Evolutionary conservation across 30 jellyfish, hydroid and myxozoan genomes (phyloP).

Genomic region (Aurelia sp.): DNA sequence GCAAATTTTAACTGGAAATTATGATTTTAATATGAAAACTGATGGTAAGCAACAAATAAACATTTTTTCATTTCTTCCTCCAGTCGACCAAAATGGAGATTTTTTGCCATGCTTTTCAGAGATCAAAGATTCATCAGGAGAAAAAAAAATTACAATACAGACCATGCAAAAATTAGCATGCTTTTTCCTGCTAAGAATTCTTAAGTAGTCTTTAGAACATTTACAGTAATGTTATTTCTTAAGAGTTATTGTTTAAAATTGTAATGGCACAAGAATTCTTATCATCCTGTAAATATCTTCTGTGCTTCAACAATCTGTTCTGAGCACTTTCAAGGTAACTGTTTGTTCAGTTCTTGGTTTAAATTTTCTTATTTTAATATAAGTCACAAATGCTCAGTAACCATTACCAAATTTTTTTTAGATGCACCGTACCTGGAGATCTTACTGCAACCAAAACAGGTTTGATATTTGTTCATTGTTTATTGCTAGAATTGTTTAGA

Average conservation of each 20-base stretch:
- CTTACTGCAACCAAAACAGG: conserved; percentile 58
- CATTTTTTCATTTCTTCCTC: no score
- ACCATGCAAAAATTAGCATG: not conserved
- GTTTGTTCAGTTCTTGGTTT: not conserved
- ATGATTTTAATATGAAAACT: not conserved
- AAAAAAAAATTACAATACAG: not conserved
- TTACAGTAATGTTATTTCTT: no score
- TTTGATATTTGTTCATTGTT: not conserved
- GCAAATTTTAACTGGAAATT: not conserved
- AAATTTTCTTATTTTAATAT: no score
- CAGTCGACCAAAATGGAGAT: not conserved
- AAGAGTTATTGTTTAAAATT: no score
- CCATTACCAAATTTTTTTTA: not conserved
- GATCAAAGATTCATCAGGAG: no score
- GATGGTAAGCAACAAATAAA: not conserved
- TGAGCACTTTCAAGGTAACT: not conserved
- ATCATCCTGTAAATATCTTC: no score
- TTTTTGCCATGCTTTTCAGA: not conserved
- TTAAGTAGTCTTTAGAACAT: no score
- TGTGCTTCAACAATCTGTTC: no score
- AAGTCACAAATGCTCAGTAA: not conserved
- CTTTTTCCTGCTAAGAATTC: not conserved
- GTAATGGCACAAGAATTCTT: not conserved
- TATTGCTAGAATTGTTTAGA: no score
- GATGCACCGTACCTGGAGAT: conserved; percentile 67